Conservation (phyloP, 2,888 invertebrate species). For the Napeogenes inachia region DNA sequence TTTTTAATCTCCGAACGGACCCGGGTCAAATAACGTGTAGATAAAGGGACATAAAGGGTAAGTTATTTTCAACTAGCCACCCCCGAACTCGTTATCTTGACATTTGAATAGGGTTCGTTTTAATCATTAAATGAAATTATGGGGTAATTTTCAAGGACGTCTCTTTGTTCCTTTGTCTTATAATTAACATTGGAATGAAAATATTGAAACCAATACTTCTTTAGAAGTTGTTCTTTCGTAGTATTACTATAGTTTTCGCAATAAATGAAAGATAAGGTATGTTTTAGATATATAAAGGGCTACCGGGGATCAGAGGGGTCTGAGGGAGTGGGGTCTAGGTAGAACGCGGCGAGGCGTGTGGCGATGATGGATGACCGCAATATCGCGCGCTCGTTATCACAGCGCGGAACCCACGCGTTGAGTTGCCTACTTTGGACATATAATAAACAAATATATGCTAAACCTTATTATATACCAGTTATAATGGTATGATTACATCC, state of each 20-base stretch:
- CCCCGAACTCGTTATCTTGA: no score
- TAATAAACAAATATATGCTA: not conserved
- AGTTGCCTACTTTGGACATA: not conserved
- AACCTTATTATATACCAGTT: not conserved
- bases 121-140: no score
- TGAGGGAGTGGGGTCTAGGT: constrained; percentile 16
- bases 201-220: no score
- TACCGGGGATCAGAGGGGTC: constrained; percentile 12
- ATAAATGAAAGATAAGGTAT: constrained; percentile 9
- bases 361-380: constrained; percentile 65
- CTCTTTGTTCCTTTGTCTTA: no score
- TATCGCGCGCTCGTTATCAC: constrained; percentile 51
- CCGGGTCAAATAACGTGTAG: no score
- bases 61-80: no score
- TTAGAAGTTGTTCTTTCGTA: no score
- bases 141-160: no score
- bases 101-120: no score
- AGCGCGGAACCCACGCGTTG: not conserved
- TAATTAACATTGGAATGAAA: no score
- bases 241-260: not conserved
- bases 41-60: no score
- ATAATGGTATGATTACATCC: not conserved
- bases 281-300: constrained; percentile 20
- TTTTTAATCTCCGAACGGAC: no score
- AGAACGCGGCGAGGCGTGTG: constrained; percentile 22